phyloP scores from a whole-genome alignment of 2,888 invertebrate species.

The Philaethria dido region DNA sequence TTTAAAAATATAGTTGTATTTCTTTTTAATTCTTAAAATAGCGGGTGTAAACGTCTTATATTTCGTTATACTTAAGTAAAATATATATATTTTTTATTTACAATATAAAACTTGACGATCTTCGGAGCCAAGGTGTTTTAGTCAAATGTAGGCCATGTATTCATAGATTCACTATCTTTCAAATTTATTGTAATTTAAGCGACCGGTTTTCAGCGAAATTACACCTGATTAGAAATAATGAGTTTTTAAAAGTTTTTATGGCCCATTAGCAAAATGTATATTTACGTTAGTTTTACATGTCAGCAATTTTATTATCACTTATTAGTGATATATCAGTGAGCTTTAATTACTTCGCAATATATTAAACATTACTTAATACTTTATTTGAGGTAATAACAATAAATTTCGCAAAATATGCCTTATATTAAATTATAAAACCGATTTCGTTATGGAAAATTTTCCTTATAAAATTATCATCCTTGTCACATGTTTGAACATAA shows the following conservation, averaged over 20 bases:
- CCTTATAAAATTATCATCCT: not conserved
- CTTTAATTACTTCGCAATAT: conserved; percentile 7
- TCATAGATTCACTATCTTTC: conserved; percentile 28
- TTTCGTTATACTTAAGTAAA: not conserved
- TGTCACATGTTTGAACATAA: no score
- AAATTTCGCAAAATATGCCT: not conserved
- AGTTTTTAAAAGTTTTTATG: conserved; percentile 30
- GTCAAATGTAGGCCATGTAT: conserved; percentile 30
- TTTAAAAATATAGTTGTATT: no score
- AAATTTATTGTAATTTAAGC: conserved; percentile 31
- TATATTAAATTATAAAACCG: not conserved
- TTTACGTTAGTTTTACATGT: conserved; percentile 9
- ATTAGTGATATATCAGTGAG: conserved; percentile 16
- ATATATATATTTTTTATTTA: not conserved
- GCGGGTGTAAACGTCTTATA: not conserved
- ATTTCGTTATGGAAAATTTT: not conserved
- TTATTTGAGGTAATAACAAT: conserved; percentile 9
- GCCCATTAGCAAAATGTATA: conserved; percentile 22
- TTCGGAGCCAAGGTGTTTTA: conserved; percentile 9
- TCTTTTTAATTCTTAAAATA: no score
- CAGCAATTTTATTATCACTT: conserved; percentile 11
- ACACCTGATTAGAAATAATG: conserved; percentile 31
- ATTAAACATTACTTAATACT: conserved; percentile 13
- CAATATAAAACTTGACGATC: conserved; percentile 2
- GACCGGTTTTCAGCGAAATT: conserved; percentile 29